A percentile compares a stretch with the other conserved stretches of the same genome.
phyloP scores from a whole-genome alignment of 2,797 vertebrate genomes.

The Enteromius unitaeniatus region DNA sequence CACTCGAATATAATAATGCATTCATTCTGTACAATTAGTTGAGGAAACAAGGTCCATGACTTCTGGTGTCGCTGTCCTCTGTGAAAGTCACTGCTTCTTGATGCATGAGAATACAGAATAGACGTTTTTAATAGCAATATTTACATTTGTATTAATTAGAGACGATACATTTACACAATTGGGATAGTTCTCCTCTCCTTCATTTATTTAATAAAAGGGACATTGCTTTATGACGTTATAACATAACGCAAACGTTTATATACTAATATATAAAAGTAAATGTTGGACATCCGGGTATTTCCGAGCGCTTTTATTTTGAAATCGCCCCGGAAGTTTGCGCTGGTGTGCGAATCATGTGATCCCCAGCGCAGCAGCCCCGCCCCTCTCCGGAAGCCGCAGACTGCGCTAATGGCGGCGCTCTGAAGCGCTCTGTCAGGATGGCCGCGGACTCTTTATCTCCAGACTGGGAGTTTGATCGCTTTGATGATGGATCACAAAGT shows the following conservation, averaged over 20 bases:
- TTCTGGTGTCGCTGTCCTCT: background rate
- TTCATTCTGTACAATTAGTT: conserved; percentile 7
- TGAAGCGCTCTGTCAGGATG: conserved; percentile 69
- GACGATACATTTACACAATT: background rate
- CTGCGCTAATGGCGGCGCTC: conserved; percentile 3
- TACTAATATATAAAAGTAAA: background rate
- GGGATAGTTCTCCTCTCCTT: no score
- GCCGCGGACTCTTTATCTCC: conserved; percentile 88
- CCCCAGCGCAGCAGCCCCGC: conserved; percentile 5
- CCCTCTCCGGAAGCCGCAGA: conserved; percentile 25
- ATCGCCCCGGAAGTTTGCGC: background rate
- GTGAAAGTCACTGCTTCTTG: background rate
- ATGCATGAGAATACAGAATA: background rate
- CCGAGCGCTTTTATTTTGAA: background rate
- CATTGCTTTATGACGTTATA: background rate
- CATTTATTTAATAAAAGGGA: background rate
- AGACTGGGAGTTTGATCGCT: conserved; percentile 96
- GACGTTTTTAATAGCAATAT: background rate
- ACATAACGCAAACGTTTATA: background rate
- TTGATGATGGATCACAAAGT: conserved; percentile 97
- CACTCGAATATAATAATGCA: background rate
- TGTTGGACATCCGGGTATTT: background rate
- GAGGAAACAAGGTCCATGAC: background rate
- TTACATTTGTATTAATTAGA: background rate
- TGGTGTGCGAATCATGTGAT: conserved; percentile 13